Evolutionary conservation across 23 tunicate genomes (phyloP), one percentile per base, ranked within the genome.

Genomic region (Aplidium turbinatum): DNA sequence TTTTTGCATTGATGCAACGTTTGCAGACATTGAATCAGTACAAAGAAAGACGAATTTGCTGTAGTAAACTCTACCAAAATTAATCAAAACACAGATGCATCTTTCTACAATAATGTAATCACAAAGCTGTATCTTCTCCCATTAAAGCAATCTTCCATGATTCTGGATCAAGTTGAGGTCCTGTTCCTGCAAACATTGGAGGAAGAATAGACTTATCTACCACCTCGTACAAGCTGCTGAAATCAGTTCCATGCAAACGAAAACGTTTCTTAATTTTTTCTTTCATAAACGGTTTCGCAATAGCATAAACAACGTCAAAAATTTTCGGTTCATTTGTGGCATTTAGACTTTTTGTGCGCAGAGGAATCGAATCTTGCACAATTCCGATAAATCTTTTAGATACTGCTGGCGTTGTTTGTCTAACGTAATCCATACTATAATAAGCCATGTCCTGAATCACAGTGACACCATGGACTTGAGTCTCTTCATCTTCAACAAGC

Each of bases 381-480:
- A 85, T 68, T 18, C 63, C 74, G 16, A 72, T 71, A n/a, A 84
- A 73, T 24, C 55, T 80, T 31, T 68, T 73, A 25, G 86, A 78
- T 4, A 84, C 45, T 21, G 79, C 56, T 0, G 91, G 97, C 9
- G 74, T 81, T 38, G 80, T 36, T 55, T 91, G 97, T 64, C 87
- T 84, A 35, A 84, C 75, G 55, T 85, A 73, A 42, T 84, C 83
- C 86, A 84, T 78, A 57, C 71, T 79, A 33, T 79, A 70, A 57
- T 78, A 79, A 26, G 82, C 82, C 25, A 70, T 47, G 47, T 91
- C 97, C 33, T 66, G 80, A 3, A 91, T 79, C 0, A 91, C 79
- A 3, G 97, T 91, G 29, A 91, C 72, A 29, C 97, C 97, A 57
- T 84, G 47, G 6, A 91, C 70, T 60, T 91, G 91, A 25, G 63